Conservation (phyloP, 2,888 invertebrate genomes). For the Augiades crinisus region DNA sequence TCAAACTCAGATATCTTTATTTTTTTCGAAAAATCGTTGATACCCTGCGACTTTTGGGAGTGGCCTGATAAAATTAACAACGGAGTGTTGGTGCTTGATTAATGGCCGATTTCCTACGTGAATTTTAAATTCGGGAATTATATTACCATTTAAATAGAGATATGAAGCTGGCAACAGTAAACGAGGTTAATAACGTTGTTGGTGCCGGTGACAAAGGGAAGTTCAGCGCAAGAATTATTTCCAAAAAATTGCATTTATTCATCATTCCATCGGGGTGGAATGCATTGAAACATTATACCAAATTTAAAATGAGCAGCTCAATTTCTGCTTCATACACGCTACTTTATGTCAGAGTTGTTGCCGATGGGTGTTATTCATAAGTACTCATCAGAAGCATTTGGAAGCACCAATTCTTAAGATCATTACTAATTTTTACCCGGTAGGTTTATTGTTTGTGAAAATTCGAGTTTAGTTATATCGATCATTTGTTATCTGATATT, state of each 20-base stretch:
- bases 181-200: conserved; percentile 25
- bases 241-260: conserved; percentile 26
- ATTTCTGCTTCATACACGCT: too few relatives aligned
- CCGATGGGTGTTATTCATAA: too few relatives aligned
- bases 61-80: conserved; percentile 60
- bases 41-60: conserved; percentile 34
- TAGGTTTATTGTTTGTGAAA: too few relatives aligned
- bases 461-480: too few relatives aligned
- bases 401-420: too few relatives aligned
- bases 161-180: conserved; percentile 25
- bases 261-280: too few relatives aligned
- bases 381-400: too few relatives aligned
- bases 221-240: conserved; percentile 24
- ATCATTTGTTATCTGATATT: too few relatives aligned
- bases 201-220: conserved; percentile 23
- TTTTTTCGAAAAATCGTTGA: conserved; percentile 60
- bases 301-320: too few relatives aligned
- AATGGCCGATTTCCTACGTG: conserved; percentile 43
- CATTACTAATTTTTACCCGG: too few relatives aligned
- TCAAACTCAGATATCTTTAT: conserved; percentile 42
- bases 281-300: too few relatives aligned
- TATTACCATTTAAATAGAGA: conserved; percentile 27
- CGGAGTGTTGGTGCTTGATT: conserved; percentile 60
- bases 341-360: too few relatives aligned
- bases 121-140: conserved; percentile 34